Percentiles rank a stretch among this genome's conserved stretches.
phyloP scores from a whole-genome alignment of 2,888 invertebrate genomes.

The Sipunculus nudus region DNA sequence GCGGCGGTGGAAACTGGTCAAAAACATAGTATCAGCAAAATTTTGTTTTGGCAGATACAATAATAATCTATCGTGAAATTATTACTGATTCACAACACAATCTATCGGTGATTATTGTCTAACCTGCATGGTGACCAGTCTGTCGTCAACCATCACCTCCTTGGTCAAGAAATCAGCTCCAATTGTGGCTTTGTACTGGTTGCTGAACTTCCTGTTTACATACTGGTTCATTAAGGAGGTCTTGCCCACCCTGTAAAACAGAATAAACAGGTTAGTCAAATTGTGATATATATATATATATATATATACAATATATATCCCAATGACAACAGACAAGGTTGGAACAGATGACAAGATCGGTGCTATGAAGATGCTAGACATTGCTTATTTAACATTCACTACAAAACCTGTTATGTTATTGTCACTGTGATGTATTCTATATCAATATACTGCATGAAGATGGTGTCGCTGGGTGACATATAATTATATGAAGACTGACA shows the following conservation, averaged over 20 bases:
- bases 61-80: no score
- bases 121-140: conserved; percentile 94
- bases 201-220: conserved; percentile 99
- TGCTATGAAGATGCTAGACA: no score
- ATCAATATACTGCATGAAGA: no score
- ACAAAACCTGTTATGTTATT: background rate
- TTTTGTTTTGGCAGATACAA: no score
- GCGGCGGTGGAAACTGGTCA: no score
- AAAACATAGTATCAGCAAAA: no score
- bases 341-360: no score
- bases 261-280: conserved; percentile 5
- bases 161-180: conserved; percentile 99
- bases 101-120: background rate
- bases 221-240: conserved; percentile 99
- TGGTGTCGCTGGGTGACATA: no score
- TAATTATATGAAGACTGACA: no score
- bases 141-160: conserved; percentile 93
- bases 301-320: background rate
- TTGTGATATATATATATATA: background rate
- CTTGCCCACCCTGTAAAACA: conserved; percentile 86
- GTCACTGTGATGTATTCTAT: no score
- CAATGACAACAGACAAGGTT: background rate
- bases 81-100: no score
- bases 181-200: conserved; percentile 99
- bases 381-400: no score